phyloP scores from a whole-genome alignment of 1,140 invertebrate species.

The Phymorhynchus buccinoides region DNA sequence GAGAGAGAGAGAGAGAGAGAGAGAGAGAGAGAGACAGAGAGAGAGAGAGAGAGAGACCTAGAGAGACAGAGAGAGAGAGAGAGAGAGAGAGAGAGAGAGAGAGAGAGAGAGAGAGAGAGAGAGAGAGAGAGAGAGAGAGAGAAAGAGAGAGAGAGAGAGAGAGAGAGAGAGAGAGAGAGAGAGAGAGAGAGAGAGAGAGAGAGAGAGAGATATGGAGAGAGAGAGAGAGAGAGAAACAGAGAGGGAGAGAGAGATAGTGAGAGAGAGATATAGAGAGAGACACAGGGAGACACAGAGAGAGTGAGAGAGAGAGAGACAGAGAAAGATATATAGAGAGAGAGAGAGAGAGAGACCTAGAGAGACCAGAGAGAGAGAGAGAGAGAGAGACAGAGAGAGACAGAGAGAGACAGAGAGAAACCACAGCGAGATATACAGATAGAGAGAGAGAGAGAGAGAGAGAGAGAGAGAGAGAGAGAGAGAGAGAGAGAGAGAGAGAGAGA shows the following conservation, averaged over 20 bases:
- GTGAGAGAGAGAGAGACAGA: neutral
- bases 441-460: neutral
- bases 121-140: neutral
- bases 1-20: neutral
- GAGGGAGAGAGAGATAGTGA: conserved; percentile 7
- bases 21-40: neutral
- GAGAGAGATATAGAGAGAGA: no score
- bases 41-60: neutral
- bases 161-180: neutral
- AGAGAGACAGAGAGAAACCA: neutral
- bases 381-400: no score
- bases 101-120: neutral
- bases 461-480: conserved; percentile 5
- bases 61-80: neutral
- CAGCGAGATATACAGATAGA: neutral
- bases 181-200: conserved; percentile 6
- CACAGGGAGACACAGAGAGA: no score
- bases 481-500: neutral
- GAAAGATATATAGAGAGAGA: neutral
- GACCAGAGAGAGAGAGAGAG: neutral
- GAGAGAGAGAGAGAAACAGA: conserved; percentile 11
- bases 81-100: neutral
- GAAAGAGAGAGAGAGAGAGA: neutral
- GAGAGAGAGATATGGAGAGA: neutral
- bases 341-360: neutral